These are phyloP conservation scores for Cardinalis cardinalis DNA, from an alignment of 2,113 vertebrate genomes.

Conservation along the genomic window DNA sequence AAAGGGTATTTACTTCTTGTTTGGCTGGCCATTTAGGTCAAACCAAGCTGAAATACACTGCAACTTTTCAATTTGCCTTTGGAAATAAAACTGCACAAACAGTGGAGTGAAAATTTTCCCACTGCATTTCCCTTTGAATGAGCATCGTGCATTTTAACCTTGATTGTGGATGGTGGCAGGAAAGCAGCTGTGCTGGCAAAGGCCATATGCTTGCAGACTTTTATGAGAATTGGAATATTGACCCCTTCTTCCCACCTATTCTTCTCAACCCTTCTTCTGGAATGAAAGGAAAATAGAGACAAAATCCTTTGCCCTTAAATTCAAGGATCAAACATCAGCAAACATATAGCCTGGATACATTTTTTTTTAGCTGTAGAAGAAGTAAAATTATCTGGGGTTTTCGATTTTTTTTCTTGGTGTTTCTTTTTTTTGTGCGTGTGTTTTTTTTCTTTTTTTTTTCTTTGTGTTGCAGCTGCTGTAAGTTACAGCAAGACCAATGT, in stretches of 20 bases:
- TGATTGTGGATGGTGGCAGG: neutral
- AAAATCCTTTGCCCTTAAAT: neutral
- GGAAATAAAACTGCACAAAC: neutral
- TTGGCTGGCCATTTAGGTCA: neutral
- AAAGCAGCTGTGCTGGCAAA: conserved; percentile 1
- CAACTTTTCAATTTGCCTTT: neutral
- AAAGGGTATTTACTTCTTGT: neutral
- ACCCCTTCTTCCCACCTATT: neutral
- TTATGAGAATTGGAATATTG: neutral
- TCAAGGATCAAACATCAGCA: neutral
- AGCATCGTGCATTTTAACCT: neutral
- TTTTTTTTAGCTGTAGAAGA: neutral
- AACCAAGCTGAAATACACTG: neutral
- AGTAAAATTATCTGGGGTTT: fast-evolving
- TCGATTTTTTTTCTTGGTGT: neutral
- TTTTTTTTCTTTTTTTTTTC: no score
- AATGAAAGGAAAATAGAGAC: neutral
- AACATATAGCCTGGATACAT: neutral
- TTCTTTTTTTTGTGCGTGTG: neutral
- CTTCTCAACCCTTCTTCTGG: neutral
- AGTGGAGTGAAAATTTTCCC: neutral
- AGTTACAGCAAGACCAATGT: neutral
- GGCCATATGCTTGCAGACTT: neutral
- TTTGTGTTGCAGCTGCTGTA: neutral
- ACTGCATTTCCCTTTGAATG: neutral